phyloP scores from a whole-genome alignment of 2,888 invertebrate species.

The Belgica antarctica region DNA sequence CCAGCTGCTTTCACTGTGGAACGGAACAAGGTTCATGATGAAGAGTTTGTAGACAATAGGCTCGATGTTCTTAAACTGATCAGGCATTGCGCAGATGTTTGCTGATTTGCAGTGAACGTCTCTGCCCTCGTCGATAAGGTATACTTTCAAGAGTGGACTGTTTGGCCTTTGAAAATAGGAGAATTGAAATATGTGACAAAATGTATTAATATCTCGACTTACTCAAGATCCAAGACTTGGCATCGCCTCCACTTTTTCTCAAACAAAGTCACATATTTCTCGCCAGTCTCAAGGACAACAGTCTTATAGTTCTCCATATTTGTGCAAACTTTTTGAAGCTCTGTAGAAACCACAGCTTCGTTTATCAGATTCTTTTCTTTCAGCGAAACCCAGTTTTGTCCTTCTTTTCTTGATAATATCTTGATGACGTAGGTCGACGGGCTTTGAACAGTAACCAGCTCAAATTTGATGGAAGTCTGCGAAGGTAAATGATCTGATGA shows the following conservation, averaged over 20 bases:
- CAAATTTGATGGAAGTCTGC: neutral
- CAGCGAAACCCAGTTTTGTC: neutral
- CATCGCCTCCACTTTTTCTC: neutral
- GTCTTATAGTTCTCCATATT: too few relatives aligned
- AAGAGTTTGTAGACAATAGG: neutral
- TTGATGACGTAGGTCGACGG: conserved; percentile 8
- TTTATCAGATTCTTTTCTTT: too few relatives aligned
- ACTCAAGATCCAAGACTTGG: neutral
- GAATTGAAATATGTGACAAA: neutral
- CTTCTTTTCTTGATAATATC: neutral
- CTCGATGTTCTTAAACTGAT: neutral
- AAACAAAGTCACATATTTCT: conserved; percentile 61
- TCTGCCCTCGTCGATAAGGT: too few relatives aligned
- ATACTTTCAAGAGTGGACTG: too few relatives aligned
- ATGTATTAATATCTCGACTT: neutral
- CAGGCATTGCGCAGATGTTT: neutral
- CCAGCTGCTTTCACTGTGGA: neutral
- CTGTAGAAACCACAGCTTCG: neutral
- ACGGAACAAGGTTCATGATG: neutral
- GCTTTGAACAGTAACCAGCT: neutral
- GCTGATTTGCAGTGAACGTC: neutral
- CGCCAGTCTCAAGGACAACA: too few relatives aligned
- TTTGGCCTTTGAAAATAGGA: neutral
- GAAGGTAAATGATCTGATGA: conserved; percentile 50
- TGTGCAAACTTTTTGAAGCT: neutral